Evolutionary conservation across 2,888 invertebrate species (phyloP), one percentile per base, ranked within the genome.

Genomic region (Papilio protenor): DNA sequence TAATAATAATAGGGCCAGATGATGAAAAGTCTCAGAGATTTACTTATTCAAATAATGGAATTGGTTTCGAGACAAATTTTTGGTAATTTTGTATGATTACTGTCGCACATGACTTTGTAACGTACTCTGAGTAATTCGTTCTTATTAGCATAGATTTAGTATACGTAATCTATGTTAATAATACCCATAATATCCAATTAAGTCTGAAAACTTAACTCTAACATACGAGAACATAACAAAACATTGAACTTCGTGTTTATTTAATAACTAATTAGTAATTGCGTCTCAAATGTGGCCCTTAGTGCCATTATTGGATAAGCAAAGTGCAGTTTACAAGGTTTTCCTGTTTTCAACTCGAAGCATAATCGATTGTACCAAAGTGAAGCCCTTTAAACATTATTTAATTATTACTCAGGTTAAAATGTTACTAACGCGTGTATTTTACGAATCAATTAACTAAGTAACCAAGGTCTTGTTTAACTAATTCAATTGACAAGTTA

Each of bases 281-380:
- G 66, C 49, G 27, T 23, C 45, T 64, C 45, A 73, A 77, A 77
- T 40, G 23, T 45, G 49, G 59, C 72, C 77, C 73, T 73, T 55
- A 49, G 45, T 73, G 14, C 52, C 21, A 66, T 77, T 77, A 61
- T 73, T 52, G 64, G 76, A 76, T 72, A 76, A 71, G 27, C 76
- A 33, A 49, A 45, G 75, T 47, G 73, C n/a, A 64, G 21, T 75
- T 45, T 33, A 40, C 77, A 74, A 77, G 77, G 77, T 77, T 77
- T 77, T 77, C 77, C 77, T 77, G 77, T 77, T 77, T 77, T 77
- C 73, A 77, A 77, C 69, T 70, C 69, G 40, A 59, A 40, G 23
- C 40, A 27, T 64, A 64, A 64, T 61, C 59, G 59, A 27, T 14
- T 64, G 40, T 66, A 66, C 18, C 40, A n/a, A 66, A 66, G 66